Base-by-base conservation (phyloP, 2,888 invertebrate genomes). In the Athalia rosae region DNA sequence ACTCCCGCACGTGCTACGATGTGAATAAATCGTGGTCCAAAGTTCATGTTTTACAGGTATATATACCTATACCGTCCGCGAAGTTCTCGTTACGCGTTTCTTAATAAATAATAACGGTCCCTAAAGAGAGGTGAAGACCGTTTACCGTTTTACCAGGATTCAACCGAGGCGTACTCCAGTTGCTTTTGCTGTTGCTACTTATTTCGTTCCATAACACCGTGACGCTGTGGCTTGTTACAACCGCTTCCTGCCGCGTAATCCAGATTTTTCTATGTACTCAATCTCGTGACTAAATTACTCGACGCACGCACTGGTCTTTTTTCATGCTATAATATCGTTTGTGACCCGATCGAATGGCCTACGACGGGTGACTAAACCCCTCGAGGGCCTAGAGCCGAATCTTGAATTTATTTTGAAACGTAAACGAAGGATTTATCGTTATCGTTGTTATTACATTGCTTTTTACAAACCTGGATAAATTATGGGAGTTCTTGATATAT, bases 61-160 rank as follows among this genome's bases (percentile, higher is more conserved):
- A 62, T 62, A 43, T 43, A 15, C 8, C 15, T n/a, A 48, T n/a
- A 62, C 62, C 48, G 66, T 48, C 66, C 11, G 50, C 50, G 15
- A 8, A 8, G 59, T 8, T 13, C 13, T 13, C 15, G 28, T 15
- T 58, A 6, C 45, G 6, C 28, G 28, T 13, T 56, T 28, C n/a
- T 58, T 58, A 45, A 71, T 71, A 58, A 71, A 71, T 71, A 71
- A 71, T 71, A 71, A 71, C 71, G 71, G 71, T n/a, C 43, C 56
- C 58, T 13, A 53, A 53, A 28, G 28, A 28, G 28, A 28, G 28
- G 28, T 28, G 53, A 58, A 71, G 48, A 61, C 74, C 7, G 48
- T 74, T 74, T 62, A 74, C 74, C 74, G 74, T 74, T 74, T 74
- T 61, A 48, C 28, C 62, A 48, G 28, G 74, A 62, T 74, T 62